Evolutionary conservation across 2,888 invertebrate species (phyloP), one percentile per base, ranked within the genome.

Genomic region (Hyppa rectilinea): DNA sequence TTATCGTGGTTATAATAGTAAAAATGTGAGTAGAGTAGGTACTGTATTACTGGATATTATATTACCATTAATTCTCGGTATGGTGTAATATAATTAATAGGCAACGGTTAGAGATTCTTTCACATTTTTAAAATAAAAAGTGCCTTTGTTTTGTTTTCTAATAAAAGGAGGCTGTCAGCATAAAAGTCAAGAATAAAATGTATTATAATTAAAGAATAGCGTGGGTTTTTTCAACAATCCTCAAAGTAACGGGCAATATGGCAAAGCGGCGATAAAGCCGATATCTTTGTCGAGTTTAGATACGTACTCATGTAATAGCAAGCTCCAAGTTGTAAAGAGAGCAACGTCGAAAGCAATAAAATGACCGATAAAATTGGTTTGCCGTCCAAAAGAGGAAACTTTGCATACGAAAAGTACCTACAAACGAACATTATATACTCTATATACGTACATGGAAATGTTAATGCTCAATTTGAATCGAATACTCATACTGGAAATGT

Each of bases 341-440:
- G 78, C 72, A 84, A 78, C 81, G 82, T 81, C 85, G 79, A 79
- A 85, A 83, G 85, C 82, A 85, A 86, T 85, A 86, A 85, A 85
- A 86, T 86, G 85, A 82, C 86, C 86, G 78, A 85, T 86, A 85
- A 82, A 85, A 85, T 85, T 82, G 78, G 82, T 84, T 79, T 72
- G 71, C 77, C 76, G 82, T 82, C 77, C 84, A 85, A 85, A 85
- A 83, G 84, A 83, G 81, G 81, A 85, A 86, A 85, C 82, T 85
- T 86, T 85, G 85, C 83, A 86, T 86, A 82, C 86, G 80, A 80
- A 79, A 75, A 81, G 81, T 82, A 85, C 73, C 75, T 78, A 71
- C 69, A 75, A 80, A 76, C 80, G 78, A 69, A 80, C 73, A 80
- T 83, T 78, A 81, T 75, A 61, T 72, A 67, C 70, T 71, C 43